phyloP scores from a whole-genome alignment of 2,113 vertebrate species.

The Neoarius graeffei region DNA sequence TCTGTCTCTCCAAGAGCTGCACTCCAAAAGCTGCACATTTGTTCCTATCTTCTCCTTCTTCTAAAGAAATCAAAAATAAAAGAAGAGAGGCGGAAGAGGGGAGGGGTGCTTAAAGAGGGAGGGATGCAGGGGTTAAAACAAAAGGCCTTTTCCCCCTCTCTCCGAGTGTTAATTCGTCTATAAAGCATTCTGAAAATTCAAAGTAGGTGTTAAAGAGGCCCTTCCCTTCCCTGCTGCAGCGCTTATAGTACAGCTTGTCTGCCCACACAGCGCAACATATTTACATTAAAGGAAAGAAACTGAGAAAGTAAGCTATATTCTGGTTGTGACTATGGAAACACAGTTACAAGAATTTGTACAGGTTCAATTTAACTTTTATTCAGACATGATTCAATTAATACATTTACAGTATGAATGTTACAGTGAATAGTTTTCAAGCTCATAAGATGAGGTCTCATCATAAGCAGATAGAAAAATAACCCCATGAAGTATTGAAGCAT shows the following conservation, averaged over 20 bases:
- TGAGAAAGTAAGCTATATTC: slow-evolving; percentile 36
- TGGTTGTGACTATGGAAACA: slow-evolving; percentile 8
- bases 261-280: slow-evolving; percentile 49
- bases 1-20: slow-evolving; percentile 73
- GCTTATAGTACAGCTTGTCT: slow-evolving; percentile 59
- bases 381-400: slow-evolving; percentile 20
- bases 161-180: slow-evolving; percentile 55
- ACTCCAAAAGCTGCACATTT: slow-evolving; percentile 71
- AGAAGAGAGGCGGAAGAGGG: slow-evolving; percentile 60
- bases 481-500: not conserved
- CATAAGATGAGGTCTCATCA: not conserved
- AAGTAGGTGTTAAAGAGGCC: slow-evolving; percentile 63
- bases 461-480: not conserved
- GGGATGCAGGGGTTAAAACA: slow-evolving; percentile 64
- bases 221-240: not conserved
- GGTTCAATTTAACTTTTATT: slow-evolving; percentile 9
- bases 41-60: slow-evolving; percentile 67
- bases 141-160: slow-evolving; percentile 59
- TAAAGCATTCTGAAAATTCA: slow-evolving; percentile 61
- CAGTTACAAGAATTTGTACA: slow-evolving; percentile 1
- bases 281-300: slow-evolving; percentile 25
- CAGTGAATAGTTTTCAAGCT: not conserved
- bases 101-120: slow-evolving; percentile 53
- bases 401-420: not conserved
- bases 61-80: slow-evolving; percentile 74